Conservation (phyloP, 2,113 vertebrate species). For the Apistogramma diplotaenia region DNA sequence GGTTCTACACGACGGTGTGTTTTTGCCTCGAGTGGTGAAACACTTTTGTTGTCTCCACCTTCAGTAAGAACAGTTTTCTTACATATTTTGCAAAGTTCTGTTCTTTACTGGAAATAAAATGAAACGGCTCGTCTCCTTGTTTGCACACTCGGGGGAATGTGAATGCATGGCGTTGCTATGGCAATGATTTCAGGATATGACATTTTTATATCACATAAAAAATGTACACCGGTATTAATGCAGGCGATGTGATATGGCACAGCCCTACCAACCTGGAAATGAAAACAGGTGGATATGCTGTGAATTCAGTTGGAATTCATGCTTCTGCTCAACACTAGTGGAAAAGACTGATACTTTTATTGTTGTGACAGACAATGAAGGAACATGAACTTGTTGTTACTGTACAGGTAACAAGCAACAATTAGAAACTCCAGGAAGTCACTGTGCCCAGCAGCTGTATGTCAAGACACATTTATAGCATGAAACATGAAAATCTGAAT, state of each 20-base stretch:
- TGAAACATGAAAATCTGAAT: neutral
- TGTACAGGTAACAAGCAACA: neutral
- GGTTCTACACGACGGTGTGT: neutral
- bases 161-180: neutral
- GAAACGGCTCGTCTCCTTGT: neutral
- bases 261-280: neutral
- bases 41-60: neutral
- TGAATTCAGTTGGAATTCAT: neutral
- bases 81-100: neutral
- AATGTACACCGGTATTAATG: neutral
- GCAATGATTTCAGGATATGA: neutral
- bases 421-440: too few relatives aligned
- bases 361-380: too few relatives aligned
- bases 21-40: neutral
- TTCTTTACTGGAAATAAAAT: neutral
- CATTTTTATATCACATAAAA: neutral
- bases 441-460: neutral
- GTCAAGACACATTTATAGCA: too few relatives aligned
- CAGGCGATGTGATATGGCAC: neutral
- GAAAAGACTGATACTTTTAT: neutral
- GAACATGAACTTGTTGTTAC: neutral
- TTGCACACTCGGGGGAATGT: fast-evolving
- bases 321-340: neutral
- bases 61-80: neutral
- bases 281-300: neutral